Conservation (phyloP, 2,797 vertebrate genomes). For the Protosalanx chinensis region DNA sequence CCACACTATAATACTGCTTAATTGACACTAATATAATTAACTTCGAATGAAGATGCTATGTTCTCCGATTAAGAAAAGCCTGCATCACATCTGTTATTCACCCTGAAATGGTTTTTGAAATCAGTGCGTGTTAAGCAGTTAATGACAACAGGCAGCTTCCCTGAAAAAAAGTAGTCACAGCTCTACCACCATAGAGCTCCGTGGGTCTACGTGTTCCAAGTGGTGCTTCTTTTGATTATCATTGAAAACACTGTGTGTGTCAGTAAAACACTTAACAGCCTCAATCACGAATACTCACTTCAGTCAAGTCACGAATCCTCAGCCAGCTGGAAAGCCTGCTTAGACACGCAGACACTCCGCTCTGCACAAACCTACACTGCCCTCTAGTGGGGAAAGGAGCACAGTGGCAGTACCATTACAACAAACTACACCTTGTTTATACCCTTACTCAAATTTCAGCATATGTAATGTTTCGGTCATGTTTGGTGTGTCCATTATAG, state of each 20-base stretch:
- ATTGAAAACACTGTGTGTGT: neutral
- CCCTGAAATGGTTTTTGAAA: constrained; percentile 9
- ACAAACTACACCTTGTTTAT: neutral
- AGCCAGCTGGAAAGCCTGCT: neutral
- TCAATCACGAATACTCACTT: neutral
- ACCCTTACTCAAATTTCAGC: neutral
- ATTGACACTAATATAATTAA: constrained; percentile 11
- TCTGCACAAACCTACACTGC: constrained; percentile 43
- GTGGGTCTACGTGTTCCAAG: neutral
- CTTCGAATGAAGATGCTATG: constrained; percentile 3
- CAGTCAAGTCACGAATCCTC: neutral
- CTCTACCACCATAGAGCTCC: neutral
- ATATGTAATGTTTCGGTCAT: neutral
- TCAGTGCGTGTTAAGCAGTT: constrained; percentile 15
- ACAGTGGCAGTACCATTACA: neutral
- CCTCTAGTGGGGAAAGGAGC: constrained; percentile 55
- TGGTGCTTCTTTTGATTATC: neutral
- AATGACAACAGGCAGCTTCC: constrained; percentile 28
- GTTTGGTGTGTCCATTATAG: too few species aligned
- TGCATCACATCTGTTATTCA: constrained; percentile 1
- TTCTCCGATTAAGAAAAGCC: constrained; percentile 12
- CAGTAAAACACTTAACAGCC: neutral
- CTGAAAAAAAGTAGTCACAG: neutral
- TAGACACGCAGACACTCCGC: neutral
- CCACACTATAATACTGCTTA: constrained; percentile 8